phyloP scores from a whole-genome alignment of 2,113 vertebrate species.

The Isichthys henryi region DNA sequence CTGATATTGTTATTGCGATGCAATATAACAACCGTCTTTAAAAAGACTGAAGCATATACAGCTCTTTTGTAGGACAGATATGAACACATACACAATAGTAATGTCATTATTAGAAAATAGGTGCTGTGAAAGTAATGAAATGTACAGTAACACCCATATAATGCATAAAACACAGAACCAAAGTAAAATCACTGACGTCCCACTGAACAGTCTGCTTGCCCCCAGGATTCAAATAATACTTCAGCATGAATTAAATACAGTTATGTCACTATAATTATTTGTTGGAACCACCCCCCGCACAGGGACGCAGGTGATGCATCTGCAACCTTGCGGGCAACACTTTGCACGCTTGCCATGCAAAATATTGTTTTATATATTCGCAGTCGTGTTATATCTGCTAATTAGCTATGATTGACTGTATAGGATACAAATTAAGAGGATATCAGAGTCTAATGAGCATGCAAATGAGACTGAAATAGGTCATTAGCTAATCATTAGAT shows the following conservation, averaged over 20 bases:
- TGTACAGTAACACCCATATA: background rate
- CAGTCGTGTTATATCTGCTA: background rate
- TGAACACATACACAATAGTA: background rate
- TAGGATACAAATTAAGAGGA: constrained; percentile 3
- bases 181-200: background rate
- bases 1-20: background rate
- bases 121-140: background rate
- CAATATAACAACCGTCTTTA: background rate
- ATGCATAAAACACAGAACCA: background rate
- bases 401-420: constrained; percentile 11
- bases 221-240: background rate
- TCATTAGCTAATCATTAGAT: constrained; percentile 6
- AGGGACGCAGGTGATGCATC: no score
- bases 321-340: background rate
- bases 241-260: background rate
- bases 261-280: background rate
- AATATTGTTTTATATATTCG: background rate
- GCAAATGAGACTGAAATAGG: constrained; percentile 5
- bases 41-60: background rate
- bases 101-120: background rate
- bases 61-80: background rate
- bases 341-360: background rate
- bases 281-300: background rate
- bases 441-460: constrained; percentile 10
- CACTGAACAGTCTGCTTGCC: background rate